phyloP scores from a whole-genome alignment of 2,888 invertebrate genomes.

The Cryptocheilus praepositus region DNA sequence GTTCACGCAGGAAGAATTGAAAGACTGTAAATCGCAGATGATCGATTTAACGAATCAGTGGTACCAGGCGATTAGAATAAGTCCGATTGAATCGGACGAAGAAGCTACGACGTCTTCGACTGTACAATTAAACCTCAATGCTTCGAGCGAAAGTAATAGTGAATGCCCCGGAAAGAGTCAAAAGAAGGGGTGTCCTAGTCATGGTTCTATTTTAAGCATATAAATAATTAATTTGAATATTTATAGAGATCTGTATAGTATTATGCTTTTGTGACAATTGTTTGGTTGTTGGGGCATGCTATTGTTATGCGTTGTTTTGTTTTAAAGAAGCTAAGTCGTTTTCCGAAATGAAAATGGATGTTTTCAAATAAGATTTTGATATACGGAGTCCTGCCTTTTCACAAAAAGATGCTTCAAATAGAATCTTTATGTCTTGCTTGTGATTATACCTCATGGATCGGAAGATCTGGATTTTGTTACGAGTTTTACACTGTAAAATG shows the following conservation, averaged over 20 bases:
- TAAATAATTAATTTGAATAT: constrained; percentile 52
- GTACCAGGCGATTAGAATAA: constrained; percentile 96
- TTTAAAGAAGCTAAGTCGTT: too few relatives aligned
- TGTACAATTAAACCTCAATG: constrained; percentile 64
- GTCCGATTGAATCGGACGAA: constrained; percentile 90
- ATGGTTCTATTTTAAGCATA: constrained; percentile 71
- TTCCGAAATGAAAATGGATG: too few relatives aligned
- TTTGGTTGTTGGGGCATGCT: too few relatives aligned
- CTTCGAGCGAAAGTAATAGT: constrained; percentile 51
- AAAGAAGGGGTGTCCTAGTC: constrained; percentile 63
- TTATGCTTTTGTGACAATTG: neutral
- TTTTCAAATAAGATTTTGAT: too few relatives aligned
- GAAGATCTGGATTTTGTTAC: too few relatives aligned
- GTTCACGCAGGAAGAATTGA: constrained; percentile 95
- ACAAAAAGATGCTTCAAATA: too few relatives aligned
- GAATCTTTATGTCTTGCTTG: too few relatives aligned
- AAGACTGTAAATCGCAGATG: constrained; percentile 98
- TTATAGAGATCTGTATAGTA: constrained; percentile 36
- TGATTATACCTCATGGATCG: too few relatives aligned
- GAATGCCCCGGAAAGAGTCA: constrained; percentile 50
- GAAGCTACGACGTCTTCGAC: constrained; percentile 76
- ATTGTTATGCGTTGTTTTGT: too few relatives aligned
- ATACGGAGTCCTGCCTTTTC: too few relatives aligned
- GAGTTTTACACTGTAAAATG: too few relatives aligned
- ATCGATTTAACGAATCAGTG: constrained; percentile 96